These are phyloP conservation scores for Phengaris alcon DNA, from an alignment of 2,888 invertebrate species.

Conservation along the genomic window DNA sequence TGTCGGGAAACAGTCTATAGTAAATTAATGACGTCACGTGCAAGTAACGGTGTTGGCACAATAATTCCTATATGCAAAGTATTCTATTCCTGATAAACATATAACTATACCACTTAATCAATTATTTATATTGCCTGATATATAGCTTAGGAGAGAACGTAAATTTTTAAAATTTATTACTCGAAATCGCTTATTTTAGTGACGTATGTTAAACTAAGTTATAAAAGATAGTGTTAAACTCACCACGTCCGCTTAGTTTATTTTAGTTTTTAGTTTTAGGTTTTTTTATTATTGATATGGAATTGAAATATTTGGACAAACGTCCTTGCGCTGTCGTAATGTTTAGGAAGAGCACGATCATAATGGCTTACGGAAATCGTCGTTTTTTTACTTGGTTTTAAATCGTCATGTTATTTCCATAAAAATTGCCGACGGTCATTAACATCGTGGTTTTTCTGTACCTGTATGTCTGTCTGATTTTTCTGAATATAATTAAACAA, in stretches of 20 bases:
- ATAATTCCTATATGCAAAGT: background rate
- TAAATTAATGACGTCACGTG: too few relatives aligned
- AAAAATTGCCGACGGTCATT: too few relatives aligned
- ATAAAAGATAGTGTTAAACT: slow-evolving; percentile 61
- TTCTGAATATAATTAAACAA: background rate
- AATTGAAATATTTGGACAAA: background rate
- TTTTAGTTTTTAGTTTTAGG: slow-evolving; percentile 31
- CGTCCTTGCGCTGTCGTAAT: background rate
- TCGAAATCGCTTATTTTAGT: slow-evolving; percentile 27
- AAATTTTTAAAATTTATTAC: slow-evolving; percentile 37
- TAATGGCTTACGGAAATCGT: too few relatives aligned
- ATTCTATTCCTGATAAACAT: slow-evolving; percentile 29
- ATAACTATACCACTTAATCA: slow-evolving; percentile 30
- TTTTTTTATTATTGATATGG: slow-evolving; percentile 29
- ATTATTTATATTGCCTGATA: slow-evolving; percentile 35
- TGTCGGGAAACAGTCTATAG: background rate
- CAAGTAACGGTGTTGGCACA: background rate
- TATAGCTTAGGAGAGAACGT: slow-evolving; percentile 37
- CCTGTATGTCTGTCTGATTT: too few relatives aligned
- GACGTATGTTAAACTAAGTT: slow-evolving; percentile 25
- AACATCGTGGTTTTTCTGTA: too few relatives aligned
- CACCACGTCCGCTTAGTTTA: slow-evolving; percentile 64
- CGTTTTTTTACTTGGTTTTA: too few relatives aligned
- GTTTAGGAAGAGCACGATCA: too few relatives aligned
- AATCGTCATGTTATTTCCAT: too few relatives aligned